These are phyloP conservation scores for Peromyscus aztecus DNA, from an alignment of 2,797 vertebrate genomes.

Conservation along the genomic window DNA sequence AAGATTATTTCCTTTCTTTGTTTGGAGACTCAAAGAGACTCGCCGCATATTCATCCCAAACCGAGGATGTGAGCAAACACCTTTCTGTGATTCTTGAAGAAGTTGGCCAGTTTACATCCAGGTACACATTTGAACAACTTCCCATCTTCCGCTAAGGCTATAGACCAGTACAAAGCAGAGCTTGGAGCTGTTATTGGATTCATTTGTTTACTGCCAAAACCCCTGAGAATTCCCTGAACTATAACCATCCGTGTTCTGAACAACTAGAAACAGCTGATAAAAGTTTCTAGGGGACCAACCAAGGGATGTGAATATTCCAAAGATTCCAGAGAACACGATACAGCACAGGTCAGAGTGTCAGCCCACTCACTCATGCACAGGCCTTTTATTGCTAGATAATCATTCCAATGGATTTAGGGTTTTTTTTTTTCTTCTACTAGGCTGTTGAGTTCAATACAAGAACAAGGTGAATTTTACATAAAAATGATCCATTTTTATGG, in stretches of 20 bases:
- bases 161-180: not conserved
- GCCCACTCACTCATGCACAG: not conserved
- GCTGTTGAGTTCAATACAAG: not conserved
- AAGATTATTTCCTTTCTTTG: constrained; percentile 77
- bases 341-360: not conserved
- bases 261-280: not conserved
- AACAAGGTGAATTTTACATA: not conserved
- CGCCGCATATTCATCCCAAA: accelerated
- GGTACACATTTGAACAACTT: constrained; percentile 72
- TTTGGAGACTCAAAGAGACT: constrained; percentile 67
- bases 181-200: not conserved
- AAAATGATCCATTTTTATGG: not conserved
- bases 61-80: not conserved
- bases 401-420: not conserved
- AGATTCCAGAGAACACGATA: not conserved
- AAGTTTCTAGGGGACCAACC: not conserved
- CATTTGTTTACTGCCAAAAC: constrained; percentile 27
- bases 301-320: not conserved
- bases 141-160: not conserved
- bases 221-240: constrained; percentile 18
- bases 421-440: not conserved
- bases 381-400: not conserved
- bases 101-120: constrained; percentile 71
- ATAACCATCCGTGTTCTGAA: not conserved
- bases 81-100: constrained; percentile 70